Conservation (phyloP, 2,113 vertebrate genomes). For the Sylvilagus bachmani region DNA sequence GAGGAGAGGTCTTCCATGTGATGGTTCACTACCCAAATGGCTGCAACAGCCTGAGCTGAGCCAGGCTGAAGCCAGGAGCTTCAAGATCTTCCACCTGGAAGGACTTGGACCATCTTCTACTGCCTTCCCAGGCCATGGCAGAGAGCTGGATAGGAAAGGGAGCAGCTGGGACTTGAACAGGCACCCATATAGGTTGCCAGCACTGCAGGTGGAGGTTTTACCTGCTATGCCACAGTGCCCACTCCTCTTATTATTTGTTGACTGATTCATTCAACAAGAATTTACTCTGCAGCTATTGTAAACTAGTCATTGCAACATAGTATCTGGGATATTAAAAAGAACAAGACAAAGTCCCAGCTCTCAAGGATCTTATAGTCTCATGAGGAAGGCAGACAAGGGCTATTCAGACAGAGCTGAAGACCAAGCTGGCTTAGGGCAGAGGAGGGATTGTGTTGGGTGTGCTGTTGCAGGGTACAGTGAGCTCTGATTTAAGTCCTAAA, state of each 20-base stretch:
- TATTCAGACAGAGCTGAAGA: not conserved
- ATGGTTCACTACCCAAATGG: no score
- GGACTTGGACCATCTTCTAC: no score
- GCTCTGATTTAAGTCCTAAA: not conserved
- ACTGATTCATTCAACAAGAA: slow-evolving; percentile 7
- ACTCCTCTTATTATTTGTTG: slow-evolving; percentile 1
- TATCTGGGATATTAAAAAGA: not conserved
- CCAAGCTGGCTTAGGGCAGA: not conserved
- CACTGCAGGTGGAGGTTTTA: no score
- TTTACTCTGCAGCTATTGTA: not conserved
- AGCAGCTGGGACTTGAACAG: no score
- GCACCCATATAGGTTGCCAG: no score
- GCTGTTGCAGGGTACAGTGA: not conserved
- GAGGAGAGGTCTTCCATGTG: no score
- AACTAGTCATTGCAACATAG: not conserved
- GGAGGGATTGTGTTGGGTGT: not conserved
- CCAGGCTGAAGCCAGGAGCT: no score
- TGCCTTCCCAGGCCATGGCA: no score
- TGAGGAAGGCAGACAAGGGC: not conserved
- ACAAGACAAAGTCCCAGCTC: not conserved
- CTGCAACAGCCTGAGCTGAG: no score
- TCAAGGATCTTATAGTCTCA: not conserved
- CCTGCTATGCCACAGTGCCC: no score
- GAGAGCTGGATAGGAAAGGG: no score
- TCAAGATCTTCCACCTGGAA: no score